These are phyloP conservation scores for Acleris sparsana DNA, from an alignment of 2,888 invertebrate genomes.

Conservation along the genomic window DNA sequence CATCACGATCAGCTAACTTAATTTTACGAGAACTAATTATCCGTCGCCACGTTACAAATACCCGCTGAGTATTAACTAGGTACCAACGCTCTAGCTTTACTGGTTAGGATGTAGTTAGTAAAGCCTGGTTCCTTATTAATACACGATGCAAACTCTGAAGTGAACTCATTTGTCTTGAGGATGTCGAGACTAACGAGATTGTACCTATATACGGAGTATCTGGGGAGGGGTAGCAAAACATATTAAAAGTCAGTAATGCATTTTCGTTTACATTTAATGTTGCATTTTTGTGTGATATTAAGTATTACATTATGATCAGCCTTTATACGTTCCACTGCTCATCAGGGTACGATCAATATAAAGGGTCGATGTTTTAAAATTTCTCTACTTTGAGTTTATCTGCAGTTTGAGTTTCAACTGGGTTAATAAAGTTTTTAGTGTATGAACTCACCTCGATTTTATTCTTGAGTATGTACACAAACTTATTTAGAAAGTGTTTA, in stretches of 20 bases:
- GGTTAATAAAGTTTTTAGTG: too few relatives aligned
- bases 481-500: too few relatives aligned
- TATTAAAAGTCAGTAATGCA: background rate
- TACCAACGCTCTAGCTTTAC: conserved; percentile 16
- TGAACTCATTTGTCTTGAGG: conserved; percentile 45
- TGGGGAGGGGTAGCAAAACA: conserved; percentile 16
- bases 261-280: too few relatives aligned
- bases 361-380: too few relatives aligned
- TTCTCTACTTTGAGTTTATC: too few relatives aligned
- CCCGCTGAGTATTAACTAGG: conserved; percentile 15
- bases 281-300: too few relatives aligned
- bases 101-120: conserved; percentile 31
- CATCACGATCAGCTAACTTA: conserved; percentile 50
- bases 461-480: too few relatives aligned
- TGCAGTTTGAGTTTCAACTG: too few relatives aligned
- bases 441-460: too few relatives aligned
- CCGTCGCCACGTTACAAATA: conserved; percentile 38
- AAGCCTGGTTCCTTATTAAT: conserved; percentile 48
- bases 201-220: conserved; percentile 43
- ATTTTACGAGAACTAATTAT: conserved; percentile 54
- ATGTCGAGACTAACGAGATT: conserved; percentile 45
- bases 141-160: conserved; percentile 48
- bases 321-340: too few relatives aligned
- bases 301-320: too few relatives aligned
- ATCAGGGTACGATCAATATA: too few relatives aligned